Percentiles rank a stretch among this genome's conserved stretches.
Evolutionary conservation across 2,888 invertebrate genomes (phyloP).

Genomic region (Ptychoptera contaminata): DNA sequence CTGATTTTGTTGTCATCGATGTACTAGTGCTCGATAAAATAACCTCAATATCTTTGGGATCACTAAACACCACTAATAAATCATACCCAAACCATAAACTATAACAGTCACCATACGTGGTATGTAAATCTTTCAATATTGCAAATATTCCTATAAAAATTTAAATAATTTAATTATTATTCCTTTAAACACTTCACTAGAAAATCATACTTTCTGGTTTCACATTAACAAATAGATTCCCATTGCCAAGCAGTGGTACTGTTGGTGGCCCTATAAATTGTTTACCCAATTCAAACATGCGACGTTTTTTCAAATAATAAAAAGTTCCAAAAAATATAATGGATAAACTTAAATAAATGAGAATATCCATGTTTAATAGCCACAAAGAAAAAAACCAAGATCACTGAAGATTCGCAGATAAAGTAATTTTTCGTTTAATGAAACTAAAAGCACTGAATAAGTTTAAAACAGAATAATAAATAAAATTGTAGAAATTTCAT

Average conservation of each 20-base stretch:
- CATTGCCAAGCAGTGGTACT: constrained; percentile 37
- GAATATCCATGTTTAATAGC: no score
- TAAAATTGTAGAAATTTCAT: no score
- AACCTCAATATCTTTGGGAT: constrained; percentile 18
- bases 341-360: no score
- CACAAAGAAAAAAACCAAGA: no score
- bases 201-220: constrained; percentile 26
- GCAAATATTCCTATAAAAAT: constrained; percentile 12
- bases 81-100: constrained; percentile 15
- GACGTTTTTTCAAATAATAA: no score
- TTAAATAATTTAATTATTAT: not conserved
- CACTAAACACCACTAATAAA: constrained; percentile 18
- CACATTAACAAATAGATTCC: constrained; percentile 29
- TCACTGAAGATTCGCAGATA: no score
- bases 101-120: constrained; percentile 20
- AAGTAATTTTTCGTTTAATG: no score
- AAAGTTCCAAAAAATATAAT: no score
- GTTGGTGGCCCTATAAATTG: constrained; percentile 22
- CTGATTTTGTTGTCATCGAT: constrained; percentile 35
- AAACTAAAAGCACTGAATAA: no score
- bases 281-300: not conserved
- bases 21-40: constrained; percentile 16
- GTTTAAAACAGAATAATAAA: no score
- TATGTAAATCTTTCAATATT: constrained; percentile 23
- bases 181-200: not conserved